These are phyloP conservation scores for Cisticola juncidis DNA, from an alignment of 2,113 vertebrate genomes.

Conservation along the genomic window DNA sequence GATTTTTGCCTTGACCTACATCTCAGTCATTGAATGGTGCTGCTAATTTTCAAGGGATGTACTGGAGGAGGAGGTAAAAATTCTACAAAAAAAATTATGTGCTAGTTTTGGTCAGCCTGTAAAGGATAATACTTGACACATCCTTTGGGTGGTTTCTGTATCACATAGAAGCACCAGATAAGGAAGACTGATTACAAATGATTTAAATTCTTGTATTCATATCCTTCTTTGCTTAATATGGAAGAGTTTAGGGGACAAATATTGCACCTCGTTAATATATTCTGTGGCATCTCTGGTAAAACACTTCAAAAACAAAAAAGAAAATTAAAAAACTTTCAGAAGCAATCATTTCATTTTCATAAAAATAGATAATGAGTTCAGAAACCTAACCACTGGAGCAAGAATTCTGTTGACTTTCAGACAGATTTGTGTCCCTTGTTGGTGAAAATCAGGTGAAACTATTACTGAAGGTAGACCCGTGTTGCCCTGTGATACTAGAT, in stretches of 20 bases:
- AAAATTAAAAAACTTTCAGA: neutral
- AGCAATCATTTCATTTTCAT: accelerated
- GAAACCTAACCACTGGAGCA: neutral
- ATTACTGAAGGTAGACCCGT: neutral
- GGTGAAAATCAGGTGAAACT: neutral
- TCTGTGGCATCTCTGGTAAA: neutral
- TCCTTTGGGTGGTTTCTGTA: neutral
- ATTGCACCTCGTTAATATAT: neutral
- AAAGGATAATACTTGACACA: neutral
- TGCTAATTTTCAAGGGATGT: neutral
- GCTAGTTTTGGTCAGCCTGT: neutral
- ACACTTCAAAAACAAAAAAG: neutral
- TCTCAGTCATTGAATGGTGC: neutral
- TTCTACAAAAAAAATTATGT: neutral
- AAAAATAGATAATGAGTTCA: neutral
- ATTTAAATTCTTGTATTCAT: neutral
- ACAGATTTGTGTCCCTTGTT: neutral
- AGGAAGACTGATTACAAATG: neutral
- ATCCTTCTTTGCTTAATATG: neutral
- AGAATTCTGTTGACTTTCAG: neutral
- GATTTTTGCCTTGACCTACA: neutral
- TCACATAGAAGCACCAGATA: neutral
- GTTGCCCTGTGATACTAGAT: neutral
- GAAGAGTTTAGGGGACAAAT: neutral
- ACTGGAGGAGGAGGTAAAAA: neutral